Percentiles rank a stretch among this genome's conserved stretches.
These are phyloP conservation scores for Chrysotoxum bicinctum DNA, from an alignment of 2,888 invertebrate genomes.

Conservation along the genomic window DNA sequence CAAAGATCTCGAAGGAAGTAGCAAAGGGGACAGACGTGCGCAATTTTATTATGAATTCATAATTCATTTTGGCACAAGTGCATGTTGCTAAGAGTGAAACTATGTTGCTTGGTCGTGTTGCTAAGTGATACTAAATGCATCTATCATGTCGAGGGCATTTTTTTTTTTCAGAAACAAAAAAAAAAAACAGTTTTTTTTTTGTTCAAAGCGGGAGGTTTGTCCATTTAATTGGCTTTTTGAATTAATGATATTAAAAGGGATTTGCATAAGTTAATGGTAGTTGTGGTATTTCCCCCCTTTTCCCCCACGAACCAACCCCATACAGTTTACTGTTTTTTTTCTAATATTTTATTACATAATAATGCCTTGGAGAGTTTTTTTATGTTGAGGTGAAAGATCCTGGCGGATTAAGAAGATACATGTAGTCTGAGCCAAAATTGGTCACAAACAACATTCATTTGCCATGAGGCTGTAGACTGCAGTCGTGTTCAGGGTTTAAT, in stretches of 20 bases:
- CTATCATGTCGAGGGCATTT: conserved; percentile 40
- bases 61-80: conserved; percentile 66
- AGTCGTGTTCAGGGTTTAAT: conserved; percentile 37
- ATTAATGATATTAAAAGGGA: conserved; percentile 58
- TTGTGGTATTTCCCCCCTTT: neutral
- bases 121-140: conserved; percentile 51
- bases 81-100: conserved; percentile 57
- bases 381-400: conserved; percentile 57
- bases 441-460: conserved; percentile 63
- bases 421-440: conserved; percentile 49
- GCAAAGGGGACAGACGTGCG: neutral
- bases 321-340: neutral
- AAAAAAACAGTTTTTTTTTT: neutral
- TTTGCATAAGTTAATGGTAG: conserved; percentile 63
- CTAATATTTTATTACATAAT: conserved; percentile 37
- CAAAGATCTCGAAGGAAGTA: neutral
- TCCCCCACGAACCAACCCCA: too few relatives aligned
- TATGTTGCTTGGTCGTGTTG: conserved; percentile 46
- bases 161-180: neutral
- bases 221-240: conserved; percentile 61
- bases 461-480: conserved; percentile 13
- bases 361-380: conserved; percentile 22
- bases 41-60: conserved; percentile 61
- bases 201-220: conserved; percentile 34
- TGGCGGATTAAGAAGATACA: conserved; percentile 50